These are phyloP conservation scores for Mesitornis unicolor DNA, from an alignment of 2,113 vertebrate genomes.

Conservation along the genomic window DNA sequence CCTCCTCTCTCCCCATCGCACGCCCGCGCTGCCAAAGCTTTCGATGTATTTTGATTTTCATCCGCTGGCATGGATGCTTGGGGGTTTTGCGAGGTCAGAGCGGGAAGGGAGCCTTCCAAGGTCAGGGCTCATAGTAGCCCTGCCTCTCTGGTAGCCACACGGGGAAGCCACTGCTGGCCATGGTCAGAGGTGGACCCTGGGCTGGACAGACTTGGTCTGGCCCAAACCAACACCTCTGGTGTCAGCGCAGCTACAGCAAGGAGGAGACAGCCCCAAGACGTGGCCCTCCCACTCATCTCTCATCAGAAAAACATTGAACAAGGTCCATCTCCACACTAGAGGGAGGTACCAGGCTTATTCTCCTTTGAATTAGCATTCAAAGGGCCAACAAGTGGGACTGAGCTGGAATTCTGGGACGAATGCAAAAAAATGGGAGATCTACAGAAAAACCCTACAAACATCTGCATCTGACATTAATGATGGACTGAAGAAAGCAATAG, in stretches of 20 bases:
- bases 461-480: background rate
- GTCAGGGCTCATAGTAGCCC: rapidly evolving
- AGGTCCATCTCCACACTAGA: background rate
- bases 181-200: background rate
- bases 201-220: background rate
- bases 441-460: background rate
- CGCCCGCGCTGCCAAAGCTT: background rate
- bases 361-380: background rate
- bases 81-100: background rate
- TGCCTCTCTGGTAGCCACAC: rapidly evolving
- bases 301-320: background rate
- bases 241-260: background rate
- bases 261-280: rapidly evolving
- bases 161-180: background rate
- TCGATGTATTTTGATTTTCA: background rate
- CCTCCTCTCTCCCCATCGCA: background rate
- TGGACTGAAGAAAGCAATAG: background rate
- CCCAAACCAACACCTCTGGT: rapidly evolving
- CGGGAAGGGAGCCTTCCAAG: background rate
- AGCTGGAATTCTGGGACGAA: background rate
- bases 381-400: rapidly evolving
- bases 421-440: background rate
- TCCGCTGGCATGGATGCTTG: background rate
- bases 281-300: background rate
- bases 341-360: background rate